Conservation (phyloP, 2,113 vertebrate genomes). For the Setophaga kirtlandii region DNA sequence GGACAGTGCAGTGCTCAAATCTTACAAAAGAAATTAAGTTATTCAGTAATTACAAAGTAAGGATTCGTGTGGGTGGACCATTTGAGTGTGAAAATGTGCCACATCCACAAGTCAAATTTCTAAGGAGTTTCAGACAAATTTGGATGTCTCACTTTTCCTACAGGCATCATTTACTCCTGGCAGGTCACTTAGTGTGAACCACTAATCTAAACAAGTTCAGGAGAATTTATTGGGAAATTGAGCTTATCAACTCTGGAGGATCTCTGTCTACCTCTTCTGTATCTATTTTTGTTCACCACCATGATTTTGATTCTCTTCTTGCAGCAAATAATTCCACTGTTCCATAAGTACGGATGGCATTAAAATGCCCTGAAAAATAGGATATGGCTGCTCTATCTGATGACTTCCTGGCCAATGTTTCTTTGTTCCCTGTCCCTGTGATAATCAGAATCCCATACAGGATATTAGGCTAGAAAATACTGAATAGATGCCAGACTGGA, state of each 20-base stretch:
- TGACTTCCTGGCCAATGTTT: conserved; percentile 18
- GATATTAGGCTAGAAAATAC: conserved; percentile 52
- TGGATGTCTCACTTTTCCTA: background rate
- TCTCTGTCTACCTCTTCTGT: background rate
- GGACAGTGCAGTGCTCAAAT: background rate
- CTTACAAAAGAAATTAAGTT: background rate
- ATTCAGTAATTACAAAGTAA: background rate
- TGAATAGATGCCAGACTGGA: conserved; percentile 43
- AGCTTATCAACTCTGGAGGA: background rate
- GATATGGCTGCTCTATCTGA: conserved; percentile 11
- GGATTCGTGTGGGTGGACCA: background rate
- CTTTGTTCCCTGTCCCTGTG: background rate
- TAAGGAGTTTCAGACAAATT: background rate
- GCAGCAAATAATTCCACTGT: background rate
- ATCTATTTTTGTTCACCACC: conserved; percentile 8
- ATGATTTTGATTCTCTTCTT: background rate
- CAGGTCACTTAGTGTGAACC: background rate
- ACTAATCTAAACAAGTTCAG: background rate
- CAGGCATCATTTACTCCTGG: background rate
- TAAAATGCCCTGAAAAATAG: background rate
- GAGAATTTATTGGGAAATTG: background rate
- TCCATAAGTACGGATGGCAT: background rate
- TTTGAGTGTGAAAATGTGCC: background rate
- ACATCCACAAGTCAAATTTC: background rate
- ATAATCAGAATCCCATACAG: conserved; percentile 36